Percentiles rank a stretch among this genome's conserved stretches.
These are phyloP conservation scores for Oscheius sp. DNA, from an alignment of 2,888 invertebrate genomes.

Conservation along the genomic window DNA sequence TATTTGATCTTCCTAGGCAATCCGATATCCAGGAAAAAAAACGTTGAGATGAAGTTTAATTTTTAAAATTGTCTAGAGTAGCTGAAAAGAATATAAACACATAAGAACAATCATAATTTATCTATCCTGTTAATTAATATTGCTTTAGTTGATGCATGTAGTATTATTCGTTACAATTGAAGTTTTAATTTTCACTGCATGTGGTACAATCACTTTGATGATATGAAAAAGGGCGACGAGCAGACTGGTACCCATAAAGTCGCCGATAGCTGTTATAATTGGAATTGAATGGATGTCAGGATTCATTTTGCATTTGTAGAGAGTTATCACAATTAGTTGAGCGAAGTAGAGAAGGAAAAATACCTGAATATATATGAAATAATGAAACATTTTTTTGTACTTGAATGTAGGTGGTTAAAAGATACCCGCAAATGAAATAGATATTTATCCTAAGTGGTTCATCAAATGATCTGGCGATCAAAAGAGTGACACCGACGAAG, in stretches of 20 bases:
- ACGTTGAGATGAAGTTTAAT: too few relatives aligned
- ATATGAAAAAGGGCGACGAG: conserved; percentile 34
- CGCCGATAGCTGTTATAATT: conserved; percentile 43
- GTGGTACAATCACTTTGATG: too few relatives aligned
- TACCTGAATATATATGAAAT: conserved; percentile 31
- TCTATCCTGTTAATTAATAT: too few relatives aligned
- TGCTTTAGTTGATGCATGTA: too few relatives aligned
- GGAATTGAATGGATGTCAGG: conserved; percentile 55
- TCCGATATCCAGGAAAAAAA: too few relatives aligned
- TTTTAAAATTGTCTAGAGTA: too few relatives aligned
- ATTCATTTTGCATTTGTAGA: conserved; percentile 41
- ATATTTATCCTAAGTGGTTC: not conserved
- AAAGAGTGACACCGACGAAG: conserved; percentile 21
- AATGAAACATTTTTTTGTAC: too few relatives aligned
- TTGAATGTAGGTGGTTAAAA: conserved; percentile 10
- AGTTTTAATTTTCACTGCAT: too few relatives aligned
- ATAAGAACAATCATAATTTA: too few relatives aligned
- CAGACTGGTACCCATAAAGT: conserved; percentile 44
- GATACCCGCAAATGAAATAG: conserved; percentile 14
- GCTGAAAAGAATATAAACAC: too few relatives aligned
- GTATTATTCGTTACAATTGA: too few relatives aligned
- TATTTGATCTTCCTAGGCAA: too few relatives aligned
- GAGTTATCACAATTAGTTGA: conserved; percentile 37
- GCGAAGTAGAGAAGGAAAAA: conserved; percentile 37
- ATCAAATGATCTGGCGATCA: not conserved